Evolutionary conservation across 2,797 vertebrate species (phyloP), one percentile per base, ranked within the genome.

Genomic region (Oryzias sinensis): DNA sequence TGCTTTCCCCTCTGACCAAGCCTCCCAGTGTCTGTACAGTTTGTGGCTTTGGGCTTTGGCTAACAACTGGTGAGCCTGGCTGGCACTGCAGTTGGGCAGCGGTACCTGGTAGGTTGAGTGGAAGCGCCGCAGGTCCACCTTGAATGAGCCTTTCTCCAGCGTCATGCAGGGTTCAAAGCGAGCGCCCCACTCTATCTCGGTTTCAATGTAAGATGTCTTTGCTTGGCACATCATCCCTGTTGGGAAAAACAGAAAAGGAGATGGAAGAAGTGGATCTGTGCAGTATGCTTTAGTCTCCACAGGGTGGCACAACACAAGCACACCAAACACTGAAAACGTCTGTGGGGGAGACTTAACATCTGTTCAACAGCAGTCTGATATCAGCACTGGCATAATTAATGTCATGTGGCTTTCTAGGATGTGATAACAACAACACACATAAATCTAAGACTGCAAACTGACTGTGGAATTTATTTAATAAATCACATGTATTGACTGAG

Each of bases 111-210:
- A 76, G 43, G 78, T 80, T 53, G 43, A 60, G 68, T 77, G 76
- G 57, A 83, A 77, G 7, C 49, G 41, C 13, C 64, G 59, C 49
- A 80, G 57, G 43, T 82, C 70, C 15, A 76, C 68, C 43, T 56
- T 65, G 57, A 83, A 83, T 0, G 44, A 70, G 25, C 73, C 73
- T 22, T 74, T 83, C 51, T 79, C 79, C 59, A 76, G 40, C 0
- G 33, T 71, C 75, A 80, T 70, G 41, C 77, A 76, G 1, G 65
- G 72, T 41, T 81, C 68, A 9, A 77, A 84, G 18, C 62, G 51
- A n/a, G 72, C 54, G 0, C 71, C 76, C 81, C 72, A 79, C 65
- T 78, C 68, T 3, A 76, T 76, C 60, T 77, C 76, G 1, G 62
- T 79, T 55, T 83, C 69, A 42, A 49, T 70, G 18, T 62, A 71